Evolutionary conservation across 1,140 invertebrate genomes (phyloP), one percentile per base, ranked within the genome.

Genomic region (Polypedilum vanderplanki): DNA sequence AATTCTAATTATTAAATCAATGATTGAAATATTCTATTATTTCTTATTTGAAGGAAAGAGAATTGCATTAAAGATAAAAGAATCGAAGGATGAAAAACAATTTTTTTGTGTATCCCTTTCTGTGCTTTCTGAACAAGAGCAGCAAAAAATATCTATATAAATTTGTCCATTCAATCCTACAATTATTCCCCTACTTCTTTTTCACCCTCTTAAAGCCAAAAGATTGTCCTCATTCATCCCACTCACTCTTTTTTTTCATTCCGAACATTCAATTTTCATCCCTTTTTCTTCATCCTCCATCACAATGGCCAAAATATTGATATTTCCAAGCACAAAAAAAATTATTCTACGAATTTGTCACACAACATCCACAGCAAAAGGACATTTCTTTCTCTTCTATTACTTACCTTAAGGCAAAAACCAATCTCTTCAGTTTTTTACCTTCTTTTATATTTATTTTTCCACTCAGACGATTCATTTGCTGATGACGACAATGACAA

Each of bases 1-100:
- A n/a, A n/a, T n/a, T n/a, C n/a, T n/a, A n/a, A n/a, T n/a, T n/a
- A n/a, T n/a, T n/a, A n/a, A n/a, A n/a, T n/a, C n/a, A n/a, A n/a
- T n/a, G n/a, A n/a, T n/a, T n/a, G n/a, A n/a, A n/a, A n/a, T n/a
- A n/a, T n/a, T n/a, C n/a, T n/a, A n/a, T n/a, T n/a, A n/a, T n/a
- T n/a, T n/a, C n/a, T 57, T 17, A 57, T 15, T 1, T 3, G 10
- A 1, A 12, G 1, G 74, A 77, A 80, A 73, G 81, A 81, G 18
- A 7, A n/a, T 57, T 17, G 10, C 5, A 64, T 17, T 24, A 46
- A 75, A 57, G 46, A 17, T 17, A 57, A 15, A 57, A 57, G 10
- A 57, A 57, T 78, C 41, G 74, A 77, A 1, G 76, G 74, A 17
- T 17, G 65, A 57, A 73, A n/a, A 41, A 75, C 22, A 75, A 73